Evolutionary conservation across 2,113 vertebrate genomes (phyloP).

Genomic region (Motacilla tschutschensis): DNA sequence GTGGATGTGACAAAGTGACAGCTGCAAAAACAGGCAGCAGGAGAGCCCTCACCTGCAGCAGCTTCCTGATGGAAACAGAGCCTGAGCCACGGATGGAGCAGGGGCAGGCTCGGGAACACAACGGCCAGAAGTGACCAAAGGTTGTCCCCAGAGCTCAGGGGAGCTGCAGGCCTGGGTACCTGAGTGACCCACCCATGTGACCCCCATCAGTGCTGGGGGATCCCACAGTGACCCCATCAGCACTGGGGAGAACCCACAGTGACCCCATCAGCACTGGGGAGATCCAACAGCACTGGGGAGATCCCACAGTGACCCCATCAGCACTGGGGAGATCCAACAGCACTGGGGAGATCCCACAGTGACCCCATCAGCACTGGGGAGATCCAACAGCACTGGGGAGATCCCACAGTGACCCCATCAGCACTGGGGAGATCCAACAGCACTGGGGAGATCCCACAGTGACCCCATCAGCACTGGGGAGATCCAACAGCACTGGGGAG

Average conservation of each 20-base stretch:
- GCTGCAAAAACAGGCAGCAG: not conserved
- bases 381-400: no score
- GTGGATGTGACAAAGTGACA: not conserved
- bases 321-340: no score
- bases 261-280: not conserved
- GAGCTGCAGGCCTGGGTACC: rapidly evolving
- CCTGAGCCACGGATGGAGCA: not conserved
- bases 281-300: not conserved
- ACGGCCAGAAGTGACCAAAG: not conserved
- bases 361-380: no score
- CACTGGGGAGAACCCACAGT: not conserved
- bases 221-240: not conserved
- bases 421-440: no score
- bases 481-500: no score
- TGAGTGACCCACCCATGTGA: not conserved
- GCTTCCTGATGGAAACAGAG: not conserved
- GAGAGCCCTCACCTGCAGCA: not conserved
- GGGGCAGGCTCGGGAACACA: not conserved
- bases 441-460: no score
- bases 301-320: not conserved
- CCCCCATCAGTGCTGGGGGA: not conserved
- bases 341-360: no score
- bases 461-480: not conserved
- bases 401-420: not conserved
- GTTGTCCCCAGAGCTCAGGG: not conserved